phyloP scores from a whole-genome alignment of 2,888 invertebrate species.

The Apodemia zela region DNA sequence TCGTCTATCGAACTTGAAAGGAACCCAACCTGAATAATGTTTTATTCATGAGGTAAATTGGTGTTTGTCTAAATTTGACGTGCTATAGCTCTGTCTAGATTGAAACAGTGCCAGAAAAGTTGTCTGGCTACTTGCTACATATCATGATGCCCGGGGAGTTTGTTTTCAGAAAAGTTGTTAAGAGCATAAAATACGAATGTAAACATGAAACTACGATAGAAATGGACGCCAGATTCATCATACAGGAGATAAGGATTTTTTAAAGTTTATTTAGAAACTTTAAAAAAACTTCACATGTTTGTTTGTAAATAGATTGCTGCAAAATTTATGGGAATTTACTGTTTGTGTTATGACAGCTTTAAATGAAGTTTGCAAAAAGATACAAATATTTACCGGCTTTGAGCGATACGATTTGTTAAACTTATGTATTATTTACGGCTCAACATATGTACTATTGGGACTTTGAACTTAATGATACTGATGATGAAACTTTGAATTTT shows the following conservation, averaged over 20 bases:
- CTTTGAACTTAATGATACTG: too few species aligned
- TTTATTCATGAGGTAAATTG: conserved; percentile 63
- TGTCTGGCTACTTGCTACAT: conserved; percentile 27
- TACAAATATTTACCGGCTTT: too few species aligned
- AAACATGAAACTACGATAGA: conserved; percentile 4
- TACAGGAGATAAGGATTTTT: too few species aligned
- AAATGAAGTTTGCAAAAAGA: too few species aligned
- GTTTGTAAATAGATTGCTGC: not conserved
- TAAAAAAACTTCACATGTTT: not conserved
- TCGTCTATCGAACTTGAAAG: conserved; percentile 25
- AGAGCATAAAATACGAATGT: conserved; percentile 12
- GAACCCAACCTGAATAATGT: conserved; percentile 42
- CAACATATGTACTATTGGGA: too few species aligned
- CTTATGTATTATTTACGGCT: too few species aligned
- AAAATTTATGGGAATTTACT: too few species aligned
- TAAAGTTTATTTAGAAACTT: not conserved
- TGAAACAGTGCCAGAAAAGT: conserved; percentile 38
- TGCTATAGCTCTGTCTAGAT: conserved; percentile 33
- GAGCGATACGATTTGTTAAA: too few species aligned
- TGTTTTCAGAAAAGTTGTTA: conserved; percentile 7
- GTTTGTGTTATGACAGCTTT: too few species aligned
- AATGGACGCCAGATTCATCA: conserved; percentile 11
- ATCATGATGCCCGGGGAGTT: conserved; percentile 19
- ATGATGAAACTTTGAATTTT: too few species aligned
- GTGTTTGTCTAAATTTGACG: conserved; percentile 72